Evolutionary conservation across 2,888 invertebrate genomes (phyloP).

Genomic region (Drosophila diplacantha): DNA sequence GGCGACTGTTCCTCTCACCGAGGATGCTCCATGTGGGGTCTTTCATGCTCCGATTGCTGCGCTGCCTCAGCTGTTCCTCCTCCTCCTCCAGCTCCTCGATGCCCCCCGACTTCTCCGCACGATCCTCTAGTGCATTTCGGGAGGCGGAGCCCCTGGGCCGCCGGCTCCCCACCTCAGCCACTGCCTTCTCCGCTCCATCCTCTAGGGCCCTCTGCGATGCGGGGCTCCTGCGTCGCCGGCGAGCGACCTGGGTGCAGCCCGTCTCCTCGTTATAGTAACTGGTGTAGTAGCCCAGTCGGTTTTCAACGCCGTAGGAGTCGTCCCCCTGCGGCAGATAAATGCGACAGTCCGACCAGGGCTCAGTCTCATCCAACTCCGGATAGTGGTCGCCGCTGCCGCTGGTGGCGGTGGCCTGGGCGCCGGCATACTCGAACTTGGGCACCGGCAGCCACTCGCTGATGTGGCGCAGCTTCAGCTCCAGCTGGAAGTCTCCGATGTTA

Average conservation of each 20-base stretch:
- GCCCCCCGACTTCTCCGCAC: background rate
- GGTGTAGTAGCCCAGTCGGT: constrained; percentile 42
- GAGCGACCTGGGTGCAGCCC: constrained; percentile 7
- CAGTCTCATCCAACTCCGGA: constrained; percentile 29
- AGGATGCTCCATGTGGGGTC: constrained; percentile 7
- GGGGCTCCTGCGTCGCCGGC: constrained; percentile 1
- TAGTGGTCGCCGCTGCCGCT: constrained; percentile 17
- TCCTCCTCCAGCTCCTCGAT: background rate
- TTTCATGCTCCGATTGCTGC: background rate
- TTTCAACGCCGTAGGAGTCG: constrained; percentile 17
- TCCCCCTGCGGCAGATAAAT: constrained; percentile 44
- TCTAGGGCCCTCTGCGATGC: background rate
- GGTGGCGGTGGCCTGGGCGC: constrained; percentile 31
- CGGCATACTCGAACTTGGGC: constrained; percentile 71
- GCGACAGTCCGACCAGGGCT: constrained; percentile 33
- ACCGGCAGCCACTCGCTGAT: constrained; percentile 75
- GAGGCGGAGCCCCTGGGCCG: background rate
- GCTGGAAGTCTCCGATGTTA: constrained; percentile 57
- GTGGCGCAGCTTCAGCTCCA: constrained; percentile 54
- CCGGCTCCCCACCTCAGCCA: background rate
- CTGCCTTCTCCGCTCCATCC: background rate
- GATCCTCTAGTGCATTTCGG: background rate
- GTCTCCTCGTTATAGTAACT: constrained; percentile 39
- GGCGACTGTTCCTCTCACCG: background rate
- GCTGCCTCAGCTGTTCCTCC: background rate